Conservation (phyloP, 1,140 invertebrate genomes). For the Calliopsis andreniformis region DNA sequence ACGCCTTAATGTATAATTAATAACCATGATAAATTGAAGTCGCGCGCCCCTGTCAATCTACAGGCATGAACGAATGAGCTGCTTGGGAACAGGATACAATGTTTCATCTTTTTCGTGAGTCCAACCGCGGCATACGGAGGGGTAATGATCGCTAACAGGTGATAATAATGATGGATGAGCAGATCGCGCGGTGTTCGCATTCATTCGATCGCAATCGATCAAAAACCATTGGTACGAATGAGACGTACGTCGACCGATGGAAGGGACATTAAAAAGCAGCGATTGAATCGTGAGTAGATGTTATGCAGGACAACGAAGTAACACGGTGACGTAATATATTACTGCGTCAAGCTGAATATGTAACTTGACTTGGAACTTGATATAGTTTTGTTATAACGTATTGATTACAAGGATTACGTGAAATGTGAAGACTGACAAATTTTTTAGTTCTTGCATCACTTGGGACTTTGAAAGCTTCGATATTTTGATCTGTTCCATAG, state of each 20-base stretch:
- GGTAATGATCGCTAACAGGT: slow-evolving; percentile 36
- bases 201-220: not conserved
- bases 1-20: slow-evolving; percentile 3
- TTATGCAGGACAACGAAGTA: not conserved
- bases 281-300: not conserved
- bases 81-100: not conserved
- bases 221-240: not conserved
- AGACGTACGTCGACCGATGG: not conserved
- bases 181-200: not conserved
- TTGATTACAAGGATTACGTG: too few species aligned
- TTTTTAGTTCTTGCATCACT: too few species aligned
- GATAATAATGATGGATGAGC: slow-evolving; percentile 41
- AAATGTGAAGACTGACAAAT: too few species aligned
- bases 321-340: not conserved
- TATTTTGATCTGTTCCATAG: too few species aligned
- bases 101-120: slow-evolving; percentile 16
- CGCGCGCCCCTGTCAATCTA: not conserved
- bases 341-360: too few species aligned
- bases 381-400: too few species aligned
- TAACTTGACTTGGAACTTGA: too few species aligned
- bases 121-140: not conserved
- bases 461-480: too few species aligned
- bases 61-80: not conserved
- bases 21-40: not conserved
- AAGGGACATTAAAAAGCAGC: not conserved